Conservation (phyloP, 2,113 vertebrate genomes). For the Laticauda laticaudata region DNA sequence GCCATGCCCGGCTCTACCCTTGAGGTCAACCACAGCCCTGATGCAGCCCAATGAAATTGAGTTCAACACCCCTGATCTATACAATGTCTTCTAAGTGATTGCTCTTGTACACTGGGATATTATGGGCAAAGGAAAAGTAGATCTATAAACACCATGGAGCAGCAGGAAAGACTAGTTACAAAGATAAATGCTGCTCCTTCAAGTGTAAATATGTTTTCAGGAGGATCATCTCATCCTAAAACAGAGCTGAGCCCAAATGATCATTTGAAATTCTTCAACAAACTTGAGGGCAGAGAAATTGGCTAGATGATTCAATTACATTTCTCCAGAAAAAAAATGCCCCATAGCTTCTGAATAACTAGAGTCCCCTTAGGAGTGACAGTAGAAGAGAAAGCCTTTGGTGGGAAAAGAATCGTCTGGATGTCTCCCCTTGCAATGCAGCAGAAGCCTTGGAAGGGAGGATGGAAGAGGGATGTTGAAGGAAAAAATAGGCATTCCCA, state of each 20-base stretch:
- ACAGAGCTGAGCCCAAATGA: background rate
- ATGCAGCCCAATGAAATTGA: too few species aligned
- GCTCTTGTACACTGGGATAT: background rate
- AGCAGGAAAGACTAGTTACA: background rate
- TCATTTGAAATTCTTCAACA: background rate
- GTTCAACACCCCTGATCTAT: background rate
- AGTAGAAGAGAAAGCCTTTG: background rate
- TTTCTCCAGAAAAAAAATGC: background rate
- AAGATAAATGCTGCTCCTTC: background rate
- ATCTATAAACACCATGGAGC: background rate
- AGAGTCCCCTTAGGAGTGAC: background rate
- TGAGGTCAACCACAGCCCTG: too few species aligned
- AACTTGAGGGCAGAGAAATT: background rate
- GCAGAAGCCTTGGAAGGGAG: background rate
- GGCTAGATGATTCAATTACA: background rate
- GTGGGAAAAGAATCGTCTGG: background rate
- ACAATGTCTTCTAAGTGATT: background rate
- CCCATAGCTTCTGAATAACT: background rate
- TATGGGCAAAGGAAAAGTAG: background rate
- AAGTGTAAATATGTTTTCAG: background rate
- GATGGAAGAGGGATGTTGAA: background rate
- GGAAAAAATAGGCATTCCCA: background rate
- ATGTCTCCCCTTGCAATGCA: background rate
- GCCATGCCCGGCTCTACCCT: too few species aligned
- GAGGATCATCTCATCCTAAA: background rate